A percentile compares a stretch with the other conserved stretches of the same genome.
These are phyloP conservation scores for Stenodema calcarata DNA, from an alignment of 2,888 invertebrate genomes.

Conservation along the genomic window DNA sequence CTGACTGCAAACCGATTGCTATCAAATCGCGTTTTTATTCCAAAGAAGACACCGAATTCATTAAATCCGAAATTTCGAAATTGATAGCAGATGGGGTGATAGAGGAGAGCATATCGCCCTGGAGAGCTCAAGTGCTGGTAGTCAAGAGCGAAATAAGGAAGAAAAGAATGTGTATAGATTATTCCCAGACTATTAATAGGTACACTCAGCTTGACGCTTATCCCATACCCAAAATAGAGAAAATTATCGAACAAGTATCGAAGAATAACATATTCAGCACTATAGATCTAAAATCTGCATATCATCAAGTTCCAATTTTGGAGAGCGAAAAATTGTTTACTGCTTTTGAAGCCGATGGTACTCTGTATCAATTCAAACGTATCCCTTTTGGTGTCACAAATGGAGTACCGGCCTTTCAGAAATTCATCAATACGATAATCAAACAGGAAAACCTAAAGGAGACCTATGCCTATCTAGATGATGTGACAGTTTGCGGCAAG, in stretches of 20 bases:
- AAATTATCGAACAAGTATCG: background rate
- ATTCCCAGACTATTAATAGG: background rate
- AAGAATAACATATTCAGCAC: background rate
- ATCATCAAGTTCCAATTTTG: background rate
- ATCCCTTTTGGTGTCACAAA: background rate
- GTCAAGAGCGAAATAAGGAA: background rate
- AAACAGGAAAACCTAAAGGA: background rate
- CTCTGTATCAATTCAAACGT: conserved; percentile 51
- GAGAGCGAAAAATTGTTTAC: background rate
- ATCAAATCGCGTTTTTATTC: background rate
- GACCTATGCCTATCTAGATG: background rate
- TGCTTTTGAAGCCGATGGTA: background rate
- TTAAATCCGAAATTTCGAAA: background rate
- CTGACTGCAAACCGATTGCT: background rate
- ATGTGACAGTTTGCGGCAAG: background rate
- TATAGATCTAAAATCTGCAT: background rate
- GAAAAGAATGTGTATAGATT: background rate
- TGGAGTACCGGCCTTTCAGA: background rate
- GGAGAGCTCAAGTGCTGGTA: background rate
- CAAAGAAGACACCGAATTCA: background rate
- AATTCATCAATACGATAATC: background rate
- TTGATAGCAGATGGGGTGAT: background rate
- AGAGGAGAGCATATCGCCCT: conserved; percentile 23
- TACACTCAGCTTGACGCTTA: background rate
- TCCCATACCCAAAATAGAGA: background rate